Evolutionary conservation across 1,140 invertebrate genomes (phyloP).

Genomic region (Danaus melanippus): DNA sequence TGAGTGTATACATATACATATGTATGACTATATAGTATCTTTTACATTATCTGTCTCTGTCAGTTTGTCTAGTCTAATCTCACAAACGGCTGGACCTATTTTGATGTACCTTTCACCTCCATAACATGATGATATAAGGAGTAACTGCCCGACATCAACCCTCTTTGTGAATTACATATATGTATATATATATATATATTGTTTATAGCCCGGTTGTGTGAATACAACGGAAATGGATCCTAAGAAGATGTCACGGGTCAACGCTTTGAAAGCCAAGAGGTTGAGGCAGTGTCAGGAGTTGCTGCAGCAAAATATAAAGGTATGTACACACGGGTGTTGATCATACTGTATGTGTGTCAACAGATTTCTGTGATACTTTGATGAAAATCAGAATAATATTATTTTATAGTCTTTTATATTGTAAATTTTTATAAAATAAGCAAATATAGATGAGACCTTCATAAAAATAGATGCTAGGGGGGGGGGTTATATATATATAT

Average conservation of each 20-base stretch:
- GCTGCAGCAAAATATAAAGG: slow-evolving; percentile 52
- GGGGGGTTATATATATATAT: background rate
- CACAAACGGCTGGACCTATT: too few species aligned
- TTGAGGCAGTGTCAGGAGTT: slow-evolving; percentile 48
- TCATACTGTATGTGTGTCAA: background rate
- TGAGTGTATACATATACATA: slow-evolving; percentile 22
- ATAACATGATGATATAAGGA: too few species aligned
- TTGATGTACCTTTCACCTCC: too few species aligned
- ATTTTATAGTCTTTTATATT: too few species aligned
- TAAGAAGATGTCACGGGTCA: slow-evolving; percentile 91
- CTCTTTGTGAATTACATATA: too few species aligned
- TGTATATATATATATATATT: slow-evolving; percentile 9
- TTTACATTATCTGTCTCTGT: background rate
- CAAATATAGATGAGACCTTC: too few species aligned
- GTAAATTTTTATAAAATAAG: too few species aligned
- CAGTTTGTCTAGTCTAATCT: too few species aligned
- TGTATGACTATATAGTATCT: too few species aligned
- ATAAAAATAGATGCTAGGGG: too few species aligned
- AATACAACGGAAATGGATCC: slow-evolving; percentile 99
- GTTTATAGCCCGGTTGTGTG: slow-evolving; percentile 94
- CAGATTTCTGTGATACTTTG: background rate
- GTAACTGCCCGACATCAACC: too few species aligned
- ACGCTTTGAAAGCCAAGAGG: slow-evolving; percentile 47
- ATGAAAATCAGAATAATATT: too few species aligned
- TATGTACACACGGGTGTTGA: slow-evolving; percentile 11